A percentile compares a stretch with the other conserved stretches of the same genome.
These are phyloP conservation scores for Cremastinae sp. DNA, from an alignment of 2,888 invertebrate species.

Conservation along the genomic window DNA sequence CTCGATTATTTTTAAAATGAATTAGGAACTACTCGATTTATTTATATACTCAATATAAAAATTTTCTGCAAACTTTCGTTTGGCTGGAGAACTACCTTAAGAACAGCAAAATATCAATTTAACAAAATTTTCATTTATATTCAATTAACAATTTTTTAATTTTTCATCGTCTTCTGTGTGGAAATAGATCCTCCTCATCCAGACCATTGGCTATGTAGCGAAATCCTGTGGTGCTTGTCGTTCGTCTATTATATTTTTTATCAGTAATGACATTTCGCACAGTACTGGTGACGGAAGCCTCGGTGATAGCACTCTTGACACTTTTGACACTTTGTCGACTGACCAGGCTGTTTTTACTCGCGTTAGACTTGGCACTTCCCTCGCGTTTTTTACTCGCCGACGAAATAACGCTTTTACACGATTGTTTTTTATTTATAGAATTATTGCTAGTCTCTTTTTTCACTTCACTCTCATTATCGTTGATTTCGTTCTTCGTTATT, in stretches of 20 bases:
- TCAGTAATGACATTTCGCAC: constrained; percentile 21
- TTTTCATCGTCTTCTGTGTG: constrained; percentile 42
- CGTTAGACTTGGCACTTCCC: constrained; percentile 12
- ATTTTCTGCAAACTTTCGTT: too few relatives aligned
- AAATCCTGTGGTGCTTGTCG: constrained; percentile 26
- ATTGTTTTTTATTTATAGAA: background rate
- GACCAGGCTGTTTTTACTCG: constrained; percentile 20
- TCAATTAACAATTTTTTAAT: constrained; percentile 3
- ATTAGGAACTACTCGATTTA: too few relatives aligned
- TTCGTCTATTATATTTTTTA: background rate
- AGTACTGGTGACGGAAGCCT: constrained; percentile 37
- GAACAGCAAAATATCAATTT: too few relatives aligned
- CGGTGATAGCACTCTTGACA: constrained; percentile 20
- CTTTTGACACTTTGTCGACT: constrained; percentile 39
- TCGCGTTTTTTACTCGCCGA: constrained; percentile 22
- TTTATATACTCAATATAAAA: too few relatives aligned
- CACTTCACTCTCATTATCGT: background rate
- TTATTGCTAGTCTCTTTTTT: constrained; percentile 3
- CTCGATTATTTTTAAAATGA: too few relatives aligned
- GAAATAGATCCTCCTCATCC: constrained; percentile 52
- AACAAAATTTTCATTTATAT: too few relatives aligned
- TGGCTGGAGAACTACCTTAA: too few relatives aligned
- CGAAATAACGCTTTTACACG: constrained; percentile 19
- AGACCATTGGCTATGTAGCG: constrained; percentile 56
- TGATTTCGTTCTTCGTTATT: background rate